Evolutionary conservation across 2,888 invertebrate species (phyloP), one percentile per base, ranked within the genome.

Genomic region (Leptura quadrifasciata): DNA sequence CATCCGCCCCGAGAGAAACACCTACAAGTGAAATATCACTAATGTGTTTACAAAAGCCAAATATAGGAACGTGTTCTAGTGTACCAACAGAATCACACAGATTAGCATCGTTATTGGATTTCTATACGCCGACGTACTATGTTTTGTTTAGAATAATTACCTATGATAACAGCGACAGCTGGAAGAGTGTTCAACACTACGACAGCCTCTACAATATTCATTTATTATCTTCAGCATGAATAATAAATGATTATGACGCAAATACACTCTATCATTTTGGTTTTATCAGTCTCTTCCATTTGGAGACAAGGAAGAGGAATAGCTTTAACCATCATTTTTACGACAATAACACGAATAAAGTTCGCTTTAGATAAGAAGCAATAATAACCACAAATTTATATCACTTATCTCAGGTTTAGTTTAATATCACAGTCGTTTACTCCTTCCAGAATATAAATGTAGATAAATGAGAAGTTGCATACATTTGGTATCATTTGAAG

Each of bases 81-180:
- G 20, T 54, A 63, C 17, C 24, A 24, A 17, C 35, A 10, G 31
- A 31, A 61, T 61, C 20, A 39, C 47, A 21, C 24, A 24, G 60
- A 74, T 74, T 74, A 74, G 52, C 67, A 68, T 74, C 68, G 55
- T 74, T 68, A 74, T 74, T 74, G 67, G 68, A 74, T 58, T 39
- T 60, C 60, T 47, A 63, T 54, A 54, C 24, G 20, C 17, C 18
- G 17, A 20, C 60, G 12, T 20, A 54, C 57, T 20, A 18, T 72
- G 72, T 72, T 64, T 64, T 55, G 55, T 63, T 55, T 35, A 21
- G 55, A 18, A 63, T 72, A 54, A 63, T 72, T 72, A 35, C 63
- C 63, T 65, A 65, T 64, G 15, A 64, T 52, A 24, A 17, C 57
- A 12, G 63, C 15, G 39, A 39, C 63, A 39, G 20, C 31, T 39